Percentiles rank a stretch among this genome's conserved stretches.
These are phyloP conservation scores for Capromys pilorides DNA, from an alignment of 2,797 vertebrate species.

Conservation along the genomic window DNA sequence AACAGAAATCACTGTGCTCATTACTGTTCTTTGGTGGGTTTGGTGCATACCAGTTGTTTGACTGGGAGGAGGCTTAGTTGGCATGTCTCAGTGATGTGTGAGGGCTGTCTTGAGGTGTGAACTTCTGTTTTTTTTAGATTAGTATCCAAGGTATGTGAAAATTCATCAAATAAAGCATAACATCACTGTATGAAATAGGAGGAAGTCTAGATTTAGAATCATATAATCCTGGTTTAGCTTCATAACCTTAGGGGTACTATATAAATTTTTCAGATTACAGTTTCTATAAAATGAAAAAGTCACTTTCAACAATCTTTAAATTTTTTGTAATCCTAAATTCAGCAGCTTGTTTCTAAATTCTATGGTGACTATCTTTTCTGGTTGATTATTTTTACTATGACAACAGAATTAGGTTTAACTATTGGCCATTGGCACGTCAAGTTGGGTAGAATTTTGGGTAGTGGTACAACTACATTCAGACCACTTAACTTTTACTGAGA, in stretches of 20 bases:
- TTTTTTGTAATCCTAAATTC: slow-evolving; percentile 9
- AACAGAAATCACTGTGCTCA: background rate
- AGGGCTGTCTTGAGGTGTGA: background rate
- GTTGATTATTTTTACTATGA: slow-evolving; percentile 6
- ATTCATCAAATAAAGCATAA: background rate
- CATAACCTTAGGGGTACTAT: background rate
- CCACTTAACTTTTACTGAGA: slow-evolving; percentile 76
- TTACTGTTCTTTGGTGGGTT: background rate
- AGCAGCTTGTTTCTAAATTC: background rate
- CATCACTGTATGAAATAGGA: background rate
- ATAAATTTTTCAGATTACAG: background rate
- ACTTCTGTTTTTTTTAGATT: background rate
- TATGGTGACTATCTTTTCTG: background rate
- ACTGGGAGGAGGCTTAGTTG: background rate
- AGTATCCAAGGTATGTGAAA: background rate
- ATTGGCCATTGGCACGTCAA: slow-evolving; percentile 20
- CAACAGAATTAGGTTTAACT: slow-evolving; percentile 43
- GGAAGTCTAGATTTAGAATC: background rate
- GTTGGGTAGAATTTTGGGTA: background rate
- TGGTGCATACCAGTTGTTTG: background rate
- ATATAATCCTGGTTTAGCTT: background rate
- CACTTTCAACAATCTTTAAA: background rate
- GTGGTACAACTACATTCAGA: background rate
- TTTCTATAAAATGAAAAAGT: slow-evolving; percentile 16
- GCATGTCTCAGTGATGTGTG: background rate